A percentile compares a stretch with the other conserved stretches of the same genome.
phyloP scores from a whole-genome alignment of 2,888 invertebrate genomes.

The Bombylius major region DNA sequence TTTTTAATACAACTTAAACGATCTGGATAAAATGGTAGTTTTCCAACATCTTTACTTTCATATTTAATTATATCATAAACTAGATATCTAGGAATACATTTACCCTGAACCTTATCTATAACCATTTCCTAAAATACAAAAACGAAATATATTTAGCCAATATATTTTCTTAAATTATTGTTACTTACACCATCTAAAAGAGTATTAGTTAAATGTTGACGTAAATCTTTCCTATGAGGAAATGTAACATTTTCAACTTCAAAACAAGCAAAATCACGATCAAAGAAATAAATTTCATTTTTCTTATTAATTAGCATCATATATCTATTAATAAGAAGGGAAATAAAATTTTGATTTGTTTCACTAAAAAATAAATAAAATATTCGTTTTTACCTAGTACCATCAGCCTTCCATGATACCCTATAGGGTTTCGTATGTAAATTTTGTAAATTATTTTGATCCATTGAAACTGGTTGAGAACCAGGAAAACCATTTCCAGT shows the following conservation, averaged over 20 bases:
- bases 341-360: too few relatives aligned
- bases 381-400: slow-evolving; percentile 53
- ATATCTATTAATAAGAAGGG: slow-evolving; percentile 44
- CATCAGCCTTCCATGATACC: slow-evolving; percentile 99
- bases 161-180: background rate
- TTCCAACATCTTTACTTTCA: slow-evolving; percentile 64
- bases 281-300: slow-evolving; percentile 81
- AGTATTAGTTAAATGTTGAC: slow-evolving; percentile 62
- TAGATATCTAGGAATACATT: slow-evolving; percentile 73
- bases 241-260: slow-evolving; percentile 71
- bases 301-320: slow-evolving; percentile 90
- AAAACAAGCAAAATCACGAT: slow-evolving; percentile 89
- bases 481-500: slow-evolving; percentile 78
- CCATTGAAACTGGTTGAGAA: slow-evolving; percentile 96
- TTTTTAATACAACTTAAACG: slow-evolving; percentile 65
- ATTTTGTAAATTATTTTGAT: slow-evolving; percentile 59
- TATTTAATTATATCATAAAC: slow-evolving; percentile 88
- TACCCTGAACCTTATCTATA: slow-evolving; percentile 67
- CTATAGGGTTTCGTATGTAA: slow-evolving; percentile 73
- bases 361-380: background rate
- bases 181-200: slow-evolving; percentile 78
- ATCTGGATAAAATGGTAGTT: slow-evolving; percentile 59
- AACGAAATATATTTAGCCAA: background rate
- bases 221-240: slow-evolving; percentile 58
- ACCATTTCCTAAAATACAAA: slow-evolving; percentile 78